Evolutionary conservation across 2,888 invertebrate species (phyloP), one percentile per base, ranked within the genome.

Genomic region (Byasa hedistus): DNA sequence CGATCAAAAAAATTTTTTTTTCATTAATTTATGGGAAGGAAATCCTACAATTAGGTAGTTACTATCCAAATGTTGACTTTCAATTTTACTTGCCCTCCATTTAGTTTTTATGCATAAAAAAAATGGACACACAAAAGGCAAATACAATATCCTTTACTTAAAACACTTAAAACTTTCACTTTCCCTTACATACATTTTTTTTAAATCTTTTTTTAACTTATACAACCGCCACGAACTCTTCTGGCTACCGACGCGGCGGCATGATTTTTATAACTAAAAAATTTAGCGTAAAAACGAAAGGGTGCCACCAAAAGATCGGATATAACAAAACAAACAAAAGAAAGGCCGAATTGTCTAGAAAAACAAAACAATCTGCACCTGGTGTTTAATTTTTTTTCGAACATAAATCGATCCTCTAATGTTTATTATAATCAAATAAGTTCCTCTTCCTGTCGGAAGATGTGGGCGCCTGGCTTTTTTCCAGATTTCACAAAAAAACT

Each of bases 381-480:
- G 91, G 91, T 86, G 82, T 76, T 72, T 74, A 78, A 74, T 82
- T 89, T 86, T 87, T 86, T 81, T 32, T 32, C 1, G 7, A 32
- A 32, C 10, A 76, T 36, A 55, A n/a, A 79, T 75, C 69, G 70
- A 76, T 79, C 80, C 72, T 81, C 80, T 79, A 81, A 87, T 87
- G 86, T 89, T 87, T 89, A 84, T 87, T 83, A 87, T 89, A 89
- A 91, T 89, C 90, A 89, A 89, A 89, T 89, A 88, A 84, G 89
- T 89, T 89, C 87, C 85, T 86, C 83, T 90, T 91, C 91, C 91
- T 85, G 85, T 83, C 84, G 89, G 90, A 89, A 90, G 86, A 84
- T 80, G 82, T 76, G 80, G 89, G 88, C 87, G 89, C 88, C 84
- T 76, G 67, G 59, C 76, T 78, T 85, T 89, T 87, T 83, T 76